Base-by-base conservation (phyloP, 1,140 invertebrate species). In the Apis laboriosa region DNA sequence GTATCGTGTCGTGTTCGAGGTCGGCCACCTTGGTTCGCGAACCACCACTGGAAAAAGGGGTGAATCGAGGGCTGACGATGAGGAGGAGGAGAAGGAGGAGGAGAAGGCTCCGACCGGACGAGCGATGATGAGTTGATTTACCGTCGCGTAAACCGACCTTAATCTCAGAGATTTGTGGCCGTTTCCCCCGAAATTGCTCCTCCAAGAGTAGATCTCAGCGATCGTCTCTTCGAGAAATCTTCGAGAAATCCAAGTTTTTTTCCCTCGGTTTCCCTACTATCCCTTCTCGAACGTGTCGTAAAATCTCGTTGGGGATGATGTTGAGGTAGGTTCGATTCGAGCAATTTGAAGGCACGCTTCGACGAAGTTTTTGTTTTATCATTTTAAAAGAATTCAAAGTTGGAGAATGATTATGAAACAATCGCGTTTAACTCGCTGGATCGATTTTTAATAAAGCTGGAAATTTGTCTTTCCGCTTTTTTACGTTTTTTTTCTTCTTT, bases 161-260 rank as follows among this genome's bases (percentile, higher is more conserved):
- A 90, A 90, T 90, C 87, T 87, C 60, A 75, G 70, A 89, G 86
- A 90, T 91, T 90, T 90, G 87, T 72, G 85, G 71, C 68, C 83
- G 82, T 84, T 85, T 77, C 53, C 24, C 34, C 24, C 43, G 63
- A 87, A 89, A 90, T 90, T 90, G 84, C 73, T 66, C 76, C 34
- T 63, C 78, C 72, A 85, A 74, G 24, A 24, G 83, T 19, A 76
- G 24, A 21, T 9, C 51, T 13, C 49, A 17, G 19, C 53, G 28
- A 13, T 19, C n/a, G 15, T 28, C 15, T n/a, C 17, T 34, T 58
- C 15, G 21, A 43, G 34, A 43, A 43, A 13, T 12, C 19, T 56
- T 78, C 34, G 12, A 13, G 13, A 19, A 2, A 67, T 76, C 79
- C 13, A 49, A 67, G 51, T 53, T 72, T 55, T 55, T 19, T 19